phyloP scores from a whole-genome alignment of 2,797 vertebrate genomes.

The Natrix natrix region DNA sequence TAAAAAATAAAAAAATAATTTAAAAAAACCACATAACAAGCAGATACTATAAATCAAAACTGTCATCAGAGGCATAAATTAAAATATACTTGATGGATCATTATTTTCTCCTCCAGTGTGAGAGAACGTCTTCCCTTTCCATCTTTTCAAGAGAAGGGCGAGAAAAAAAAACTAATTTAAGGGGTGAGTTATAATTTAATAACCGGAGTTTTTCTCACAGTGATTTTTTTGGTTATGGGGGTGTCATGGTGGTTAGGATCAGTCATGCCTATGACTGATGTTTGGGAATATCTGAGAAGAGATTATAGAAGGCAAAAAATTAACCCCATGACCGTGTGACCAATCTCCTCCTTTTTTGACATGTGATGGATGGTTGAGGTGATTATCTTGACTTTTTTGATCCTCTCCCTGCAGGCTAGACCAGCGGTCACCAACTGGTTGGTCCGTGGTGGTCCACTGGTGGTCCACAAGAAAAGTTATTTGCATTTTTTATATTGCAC shows the following conservation, averaged over 20 bases:
- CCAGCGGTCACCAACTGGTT: too few relatives aligned
- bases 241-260: neutral
- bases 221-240: neutral
- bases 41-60: neutral
- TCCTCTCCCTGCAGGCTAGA: neutral
- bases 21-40: neutral
- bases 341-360: neutral
- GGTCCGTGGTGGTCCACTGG: too few relatives aligned
- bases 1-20: too few relatives aligned
- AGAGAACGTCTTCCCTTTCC: neutral
- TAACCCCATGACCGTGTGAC: neutral
- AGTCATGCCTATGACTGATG: neutral
- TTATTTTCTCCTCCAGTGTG: neutral
- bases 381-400: neutral
- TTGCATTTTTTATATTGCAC: too few relatives aligned
- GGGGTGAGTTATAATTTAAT: neutral
- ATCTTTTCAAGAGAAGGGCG: neutral
- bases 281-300: neutral
- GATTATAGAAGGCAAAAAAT: neutral
- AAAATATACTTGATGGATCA: neutral
- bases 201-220: neutral
- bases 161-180: neutral
- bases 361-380: neutral
- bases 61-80: neutral
- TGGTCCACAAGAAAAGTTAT: too few relatives aligned